phyloP scores from a whole-genome alignment of 2,888 invertebrate genomes.

The Eupeodes latifasciatus region DNA sequence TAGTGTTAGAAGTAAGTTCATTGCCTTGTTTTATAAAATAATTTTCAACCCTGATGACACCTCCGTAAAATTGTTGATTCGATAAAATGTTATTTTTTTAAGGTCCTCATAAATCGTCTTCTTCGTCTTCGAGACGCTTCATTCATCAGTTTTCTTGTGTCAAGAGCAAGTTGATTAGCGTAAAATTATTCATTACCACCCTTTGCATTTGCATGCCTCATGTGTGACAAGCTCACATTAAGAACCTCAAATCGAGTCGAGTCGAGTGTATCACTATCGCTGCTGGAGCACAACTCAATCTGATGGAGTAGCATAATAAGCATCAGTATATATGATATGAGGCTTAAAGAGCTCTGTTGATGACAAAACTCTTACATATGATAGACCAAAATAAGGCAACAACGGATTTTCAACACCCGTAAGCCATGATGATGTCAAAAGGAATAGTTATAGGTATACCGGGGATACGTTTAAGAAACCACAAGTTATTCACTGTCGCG shows the following conservation, averaged over 20 bases:
- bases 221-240: slow-evolving; percentile 68
- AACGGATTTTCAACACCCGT: slow-evolving; percentile 42
- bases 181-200: slow-evolving; percentile 72
- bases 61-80: no score
- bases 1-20: no score
- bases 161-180: slow-evolving; percentile 67
- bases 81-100: no score
- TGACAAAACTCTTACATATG: neutral
- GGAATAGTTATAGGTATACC: neutral
- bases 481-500: slow-evolving; percentile 71
- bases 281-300: slow-evolving; percentile 57
- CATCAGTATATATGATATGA: neutral
- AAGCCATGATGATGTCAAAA: slow-evolving; percentile 45
- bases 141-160: slow-evolving; percentile 68
- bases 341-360: slow-evolving; percentile 13
- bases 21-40: no score
- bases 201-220: slow-evolving; percentile 40
- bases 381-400: slow-evolving; percentile 13
- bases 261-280: slow-evolving; percentile 7
- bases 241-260: slow-evolving; percentile 6
- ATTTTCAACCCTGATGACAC: no score
- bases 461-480: slow-evolving; percentile 22
- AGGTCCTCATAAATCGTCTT: neutral
- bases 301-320: slow-evolving; percentile 52
- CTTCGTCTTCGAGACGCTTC: slow-evolving; percentile 7